A percentile compares a stretch with the other conserved stretches of the same genome.
Evolutionary conservation across 2,797 vertebrate genomes (phyloP).

Genomic region (Numenius phaeopus): DNA sequence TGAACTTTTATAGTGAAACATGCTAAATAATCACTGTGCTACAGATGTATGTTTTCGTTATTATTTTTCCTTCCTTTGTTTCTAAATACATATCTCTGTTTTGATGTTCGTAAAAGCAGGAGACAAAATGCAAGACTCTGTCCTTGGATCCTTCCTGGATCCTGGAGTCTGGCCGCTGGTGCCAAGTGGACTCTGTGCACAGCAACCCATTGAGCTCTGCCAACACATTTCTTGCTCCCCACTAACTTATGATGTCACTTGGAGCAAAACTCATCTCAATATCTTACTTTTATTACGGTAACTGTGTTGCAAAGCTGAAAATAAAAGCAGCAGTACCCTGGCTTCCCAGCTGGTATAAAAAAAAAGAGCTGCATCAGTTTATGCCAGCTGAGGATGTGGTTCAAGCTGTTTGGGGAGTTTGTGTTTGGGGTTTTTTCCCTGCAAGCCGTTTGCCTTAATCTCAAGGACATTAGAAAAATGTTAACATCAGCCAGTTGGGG

Average conservation of each 20-base stretch:
- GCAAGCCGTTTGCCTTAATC: background rate
- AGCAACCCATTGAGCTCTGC: background rate
- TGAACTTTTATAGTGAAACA: background rate
- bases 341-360: constrained; percentile 2
- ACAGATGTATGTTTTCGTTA: background rate
- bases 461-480: constrained; percentile 19
- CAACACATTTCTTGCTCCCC: constrained; percentile 1
- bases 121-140: background rate
- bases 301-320: background rate
- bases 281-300: background rate
- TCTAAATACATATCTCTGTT: background rate
- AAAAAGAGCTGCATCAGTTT: background rate
- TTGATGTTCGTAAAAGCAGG: background rate
- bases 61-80: background rate
- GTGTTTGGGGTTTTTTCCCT: background rate
- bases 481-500: constrained; percentile 51
- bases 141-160: background rate
- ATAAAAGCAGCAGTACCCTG: constrained; percentile 25
- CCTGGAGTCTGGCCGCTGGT: background rate
- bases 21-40: background rate
- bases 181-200: background rate
- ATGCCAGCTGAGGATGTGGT: constrained; percentile 16
- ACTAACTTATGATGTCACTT: constrained; percentile 28
- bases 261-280: constrained; percentile 8
- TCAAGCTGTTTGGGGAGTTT: background rate